Evolutionary conservation across 1,140 invertebrate species (phyloP).

Genomic region (Zaprionus ghesquierei): DNA sequence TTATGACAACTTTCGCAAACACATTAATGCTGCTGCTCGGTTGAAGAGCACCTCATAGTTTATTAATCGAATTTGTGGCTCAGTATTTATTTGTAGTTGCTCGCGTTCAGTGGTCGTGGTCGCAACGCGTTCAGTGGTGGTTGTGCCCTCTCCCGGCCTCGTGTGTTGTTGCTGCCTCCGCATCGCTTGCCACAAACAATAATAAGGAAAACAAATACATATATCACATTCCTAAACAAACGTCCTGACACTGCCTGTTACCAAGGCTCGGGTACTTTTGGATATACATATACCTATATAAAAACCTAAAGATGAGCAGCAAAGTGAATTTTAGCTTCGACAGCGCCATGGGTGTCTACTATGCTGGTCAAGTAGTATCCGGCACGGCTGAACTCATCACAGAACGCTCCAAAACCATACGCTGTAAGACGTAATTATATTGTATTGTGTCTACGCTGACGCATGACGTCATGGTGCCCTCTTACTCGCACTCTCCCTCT

Average conservation of each 20-base stretch:
- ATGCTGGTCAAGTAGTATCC: conserved; percentile 84
- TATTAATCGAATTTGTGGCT: conserved; percentile 30
- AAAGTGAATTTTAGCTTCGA: conserved; percentile 83
- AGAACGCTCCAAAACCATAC: conserved; percentile 83
- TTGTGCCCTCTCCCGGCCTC: neutral
- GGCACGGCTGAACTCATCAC: conserved; percentile 83
- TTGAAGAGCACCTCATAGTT: neutral
- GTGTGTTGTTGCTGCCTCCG: neutral
- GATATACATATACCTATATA: neutral
- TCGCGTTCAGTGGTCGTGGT: conserved; percentile 43
- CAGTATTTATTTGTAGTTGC: conserved; percentile 58
- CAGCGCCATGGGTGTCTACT: conserved; percentile 83
- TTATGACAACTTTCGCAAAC: neutral
- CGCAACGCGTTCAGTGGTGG: conserved; percentile 17
- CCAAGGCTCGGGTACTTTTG: conserved; percentile 5
- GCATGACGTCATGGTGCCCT: conserved; percentile 61
- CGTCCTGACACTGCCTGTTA: conserved; percentile 44
- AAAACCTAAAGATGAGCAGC: conserved; percentile 57
- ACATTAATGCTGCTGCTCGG: neutral
- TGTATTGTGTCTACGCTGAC: neutral
- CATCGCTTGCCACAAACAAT: conserved; percentile 21
- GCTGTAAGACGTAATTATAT: conserved; percentile 71
- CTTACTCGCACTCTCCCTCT: neutral
- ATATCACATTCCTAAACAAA: conserved; percentile 1
- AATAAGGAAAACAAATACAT: conserved; percentile 20